Conservation (phyloP, 2,888 invertebrate species). For the Drosophila dives region DNA sequence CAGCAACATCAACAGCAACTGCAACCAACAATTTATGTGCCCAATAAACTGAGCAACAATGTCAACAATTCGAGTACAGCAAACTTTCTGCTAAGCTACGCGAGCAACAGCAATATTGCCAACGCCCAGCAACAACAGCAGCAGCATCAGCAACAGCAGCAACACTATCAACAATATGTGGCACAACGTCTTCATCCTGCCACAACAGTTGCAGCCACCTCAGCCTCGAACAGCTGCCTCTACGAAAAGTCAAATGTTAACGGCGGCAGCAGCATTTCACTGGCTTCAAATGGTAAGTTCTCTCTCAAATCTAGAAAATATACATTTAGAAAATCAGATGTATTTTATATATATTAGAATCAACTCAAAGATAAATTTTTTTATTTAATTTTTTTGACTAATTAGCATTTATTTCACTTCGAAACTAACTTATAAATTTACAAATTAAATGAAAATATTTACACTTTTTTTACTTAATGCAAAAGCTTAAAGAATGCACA, state of each 20-base stretch:
- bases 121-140: slow-evolving; percentile 61
- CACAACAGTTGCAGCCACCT: slow-evolving; percentile 12
- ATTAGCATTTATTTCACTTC: no score
- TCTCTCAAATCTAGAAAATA: not conserved
- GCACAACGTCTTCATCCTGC: slow-evolving; percentile 64
- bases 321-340: not conserved
- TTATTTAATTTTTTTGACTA: not conserved
- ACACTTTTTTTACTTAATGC: no score
- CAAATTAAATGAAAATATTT: no score
- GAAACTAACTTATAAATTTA: no score
- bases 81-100: slow-evolving; percentile 72
- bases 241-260: slow-evolving; percentile 65
- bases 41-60: slow-evolving; percentile 57
- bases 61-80: slow-evolving; percentile 48
- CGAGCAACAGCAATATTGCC: slow-evolving; percentile 73
- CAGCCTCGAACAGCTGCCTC: slow-evolving; percentile 72
- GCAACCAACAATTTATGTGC: slow-evolving; percentile 69
- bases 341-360: not conserved
- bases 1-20: slow-evolving; percentile 48
- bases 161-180: slow-evolving; percentile 78
- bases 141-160: slow-evolving; percentile 67
- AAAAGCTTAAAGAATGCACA: no score
- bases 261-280: slow-evolving; percentile 48
- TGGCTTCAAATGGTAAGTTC: slow-evolving; percentile 75
- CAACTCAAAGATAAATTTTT: not conserved